phyloP scores from a whole-genome alignment of 2,797 vertebrate species.

The Catamblyrhynchus diadema region DNA sequence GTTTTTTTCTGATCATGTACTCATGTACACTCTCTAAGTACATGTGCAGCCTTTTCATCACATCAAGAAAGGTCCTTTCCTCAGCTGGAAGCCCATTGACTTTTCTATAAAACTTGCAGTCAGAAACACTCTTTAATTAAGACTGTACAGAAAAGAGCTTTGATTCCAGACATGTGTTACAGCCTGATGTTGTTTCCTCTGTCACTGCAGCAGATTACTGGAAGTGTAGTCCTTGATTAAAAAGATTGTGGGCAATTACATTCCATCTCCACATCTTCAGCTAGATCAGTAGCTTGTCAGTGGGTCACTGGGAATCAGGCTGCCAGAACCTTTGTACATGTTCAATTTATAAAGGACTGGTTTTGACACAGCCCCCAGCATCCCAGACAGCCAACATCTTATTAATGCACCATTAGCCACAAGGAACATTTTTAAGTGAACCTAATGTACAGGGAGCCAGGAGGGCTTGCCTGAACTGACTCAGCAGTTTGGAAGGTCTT shows the following conservation, averaged over 20 bases:
- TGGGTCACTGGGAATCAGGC: constrained; percentile 11
- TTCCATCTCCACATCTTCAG: neutral
- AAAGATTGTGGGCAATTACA: constrained; percentile 43
- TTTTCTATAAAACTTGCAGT: neutral
- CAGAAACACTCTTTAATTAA: constrained; percentile 52
- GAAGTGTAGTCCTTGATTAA: constrained; percentile 45
- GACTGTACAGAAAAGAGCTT: constrained; percentile 5
- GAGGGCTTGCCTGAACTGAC: constrained; percentile 6
- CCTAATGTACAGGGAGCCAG: neutral
- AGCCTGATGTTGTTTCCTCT: constrained; percentile 20
- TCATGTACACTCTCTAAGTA: neutral
- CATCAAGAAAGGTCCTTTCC: neutral
- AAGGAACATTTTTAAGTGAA: constrained; percentile 4
- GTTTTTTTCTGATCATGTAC: neutral
- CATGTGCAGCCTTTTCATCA: neutral
- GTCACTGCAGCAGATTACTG: constrained; percentile 9
- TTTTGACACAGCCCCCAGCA: neutral
- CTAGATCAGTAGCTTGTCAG: constrained; percentile 27
- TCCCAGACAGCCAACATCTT: neutral
- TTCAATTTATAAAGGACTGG: constrained; percentile 10
- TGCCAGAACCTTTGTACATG: constrained; percentile 9
- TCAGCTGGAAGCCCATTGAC: constrained; percentile 8
- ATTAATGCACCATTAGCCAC: constrained; percentile 6
- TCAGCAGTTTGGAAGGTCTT: constrained; percentile 34
- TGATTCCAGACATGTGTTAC: constrained; percentile 25